Evolutionary conservation across 2,797 vertebrate genomes (phyloP), one percentile per base, ranked within the genome.

Genomic region (Graptemys geographica): DNA sequence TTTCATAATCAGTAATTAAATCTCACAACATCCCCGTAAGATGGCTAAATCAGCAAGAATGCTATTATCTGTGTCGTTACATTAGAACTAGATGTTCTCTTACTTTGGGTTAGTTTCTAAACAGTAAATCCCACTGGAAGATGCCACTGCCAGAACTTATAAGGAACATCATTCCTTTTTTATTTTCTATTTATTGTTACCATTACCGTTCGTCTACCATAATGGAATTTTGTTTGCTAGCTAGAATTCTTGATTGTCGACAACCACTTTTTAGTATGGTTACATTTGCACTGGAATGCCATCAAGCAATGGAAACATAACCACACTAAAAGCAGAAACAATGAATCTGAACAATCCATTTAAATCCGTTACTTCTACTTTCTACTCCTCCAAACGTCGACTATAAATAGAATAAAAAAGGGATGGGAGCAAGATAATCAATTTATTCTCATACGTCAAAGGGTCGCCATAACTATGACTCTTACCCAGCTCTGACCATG

Each of bases 221-320:
- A 79, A 16, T 31, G 7, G 47, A 51, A 1, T 25, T 23, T 19
- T 81, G 90, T 84, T 83, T 76, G 8, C 52, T 65, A 80, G 25
- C 19, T 90, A 79, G 72, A 78, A 74, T 10, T 83, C 51, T 55
- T 47, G 41, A n/a, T 23, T 83, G 31, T 37, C 56, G 52, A 81
- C 65, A 82, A 87, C 78, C 23, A 37, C 41, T 86, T 90, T n/a
- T 6, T 31, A 59, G 28, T 31, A 59, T 59, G 57, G 28, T 62
- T 33, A 57, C 27, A 15, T 33, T 33, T 62, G 33, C 79, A 79
- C 65, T 83, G 88, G 90, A 83, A 93, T 93, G 74, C 79, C 28
- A 76, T 79, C 47, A 62, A 62, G 6, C 83, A 81, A 80, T 83
- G 92, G 78, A 96, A 97, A 95, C 84, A n/a, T 27, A 94, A 93